Evolutionary conservation across 2,797 vertebrate species (phyloP).

Genomic region (Alosa sapidissima): DNA sequence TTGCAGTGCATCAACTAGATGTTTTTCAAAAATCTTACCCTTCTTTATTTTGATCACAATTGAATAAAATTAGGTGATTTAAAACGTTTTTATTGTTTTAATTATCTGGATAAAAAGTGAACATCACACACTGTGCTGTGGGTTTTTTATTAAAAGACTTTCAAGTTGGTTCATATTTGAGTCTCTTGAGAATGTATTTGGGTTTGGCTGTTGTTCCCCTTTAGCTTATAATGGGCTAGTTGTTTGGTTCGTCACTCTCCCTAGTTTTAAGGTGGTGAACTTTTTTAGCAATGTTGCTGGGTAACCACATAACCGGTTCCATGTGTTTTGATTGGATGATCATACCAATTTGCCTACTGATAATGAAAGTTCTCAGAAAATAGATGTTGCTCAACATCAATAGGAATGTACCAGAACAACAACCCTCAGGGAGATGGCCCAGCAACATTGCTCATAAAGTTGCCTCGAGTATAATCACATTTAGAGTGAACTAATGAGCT

Average conservation of each 20-base stretch:
- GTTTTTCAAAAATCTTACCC: neutral
- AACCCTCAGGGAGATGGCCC: no score
- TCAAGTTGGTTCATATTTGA: neutral
- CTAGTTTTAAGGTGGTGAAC: neutral
- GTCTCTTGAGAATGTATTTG: neutral
- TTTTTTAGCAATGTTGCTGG: no score
- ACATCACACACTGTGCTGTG: neutral
- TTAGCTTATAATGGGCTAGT: neutral
- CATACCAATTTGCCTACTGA: no score
- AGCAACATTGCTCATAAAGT: no score
- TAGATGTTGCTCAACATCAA: no score
- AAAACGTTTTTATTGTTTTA: neutral
- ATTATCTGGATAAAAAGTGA: neutral
- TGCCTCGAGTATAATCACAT: no score
- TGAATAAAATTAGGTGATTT: neutral
- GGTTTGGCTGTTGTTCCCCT: neutral
- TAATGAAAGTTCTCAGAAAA: no score
- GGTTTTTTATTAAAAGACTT: neutral
- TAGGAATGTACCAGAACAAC: no score
- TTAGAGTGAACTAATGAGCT: neutral
- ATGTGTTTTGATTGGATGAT: no score
- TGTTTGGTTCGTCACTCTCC: neutral
- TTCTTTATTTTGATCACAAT: neutral
- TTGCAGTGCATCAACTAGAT: neutral
- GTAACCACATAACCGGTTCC: no score